Percentiles rank a stretch among this genome's conserved stretches.
phyloP scores from a whole-genome alignment of 2,113 vertebrate species.

The Rhinolophus sinicus region DNA sequence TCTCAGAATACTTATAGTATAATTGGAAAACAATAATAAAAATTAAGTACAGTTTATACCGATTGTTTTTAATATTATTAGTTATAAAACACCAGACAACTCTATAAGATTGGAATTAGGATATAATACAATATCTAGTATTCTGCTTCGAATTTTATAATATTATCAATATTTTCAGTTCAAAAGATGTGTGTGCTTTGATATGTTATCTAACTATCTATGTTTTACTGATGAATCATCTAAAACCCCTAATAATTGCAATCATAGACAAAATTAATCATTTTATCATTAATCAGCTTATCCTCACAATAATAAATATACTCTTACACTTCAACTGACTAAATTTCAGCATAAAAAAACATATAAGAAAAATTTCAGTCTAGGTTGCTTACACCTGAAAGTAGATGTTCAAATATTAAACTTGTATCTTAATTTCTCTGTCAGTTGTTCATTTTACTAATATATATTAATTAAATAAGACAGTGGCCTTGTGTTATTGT shows the following conservation, averaged over 20 bases:
- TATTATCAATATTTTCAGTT: background rate
- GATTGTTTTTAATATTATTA: background rate
- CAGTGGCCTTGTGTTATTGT: background rate
- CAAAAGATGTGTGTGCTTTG: background rate
- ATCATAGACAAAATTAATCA: background rate
- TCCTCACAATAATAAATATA: background rate
- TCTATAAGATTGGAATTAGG: background rate
- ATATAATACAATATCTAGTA: background rate
- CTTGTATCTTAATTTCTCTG: background rate
- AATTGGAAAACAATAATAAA: background rate
- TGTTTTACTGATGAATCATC: background rate
- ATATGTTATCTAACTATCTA: background rate
- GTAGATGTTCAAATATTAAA: background rate
- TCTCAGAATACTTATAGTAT: background rate
- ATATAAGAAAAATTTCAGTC: background rate
- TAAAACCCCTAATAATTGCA: background rate
- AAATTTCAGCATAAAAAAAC: background rate
- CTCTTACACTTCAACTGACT: background rate
- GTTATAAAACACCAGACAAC: background rate
- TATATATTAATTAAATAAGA: background rate
- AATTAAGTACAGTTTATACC: background rate
- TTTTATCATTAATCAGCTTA: background rate
- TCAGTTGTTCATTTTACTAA: background rate
- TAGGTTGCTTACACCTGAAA: background rate
- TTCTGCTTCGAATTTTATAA: background rate